Base-by-base conservation (phyloP, 2,113 vertebrate genomes). In the Gasterosteus nipponicus region DNA sequence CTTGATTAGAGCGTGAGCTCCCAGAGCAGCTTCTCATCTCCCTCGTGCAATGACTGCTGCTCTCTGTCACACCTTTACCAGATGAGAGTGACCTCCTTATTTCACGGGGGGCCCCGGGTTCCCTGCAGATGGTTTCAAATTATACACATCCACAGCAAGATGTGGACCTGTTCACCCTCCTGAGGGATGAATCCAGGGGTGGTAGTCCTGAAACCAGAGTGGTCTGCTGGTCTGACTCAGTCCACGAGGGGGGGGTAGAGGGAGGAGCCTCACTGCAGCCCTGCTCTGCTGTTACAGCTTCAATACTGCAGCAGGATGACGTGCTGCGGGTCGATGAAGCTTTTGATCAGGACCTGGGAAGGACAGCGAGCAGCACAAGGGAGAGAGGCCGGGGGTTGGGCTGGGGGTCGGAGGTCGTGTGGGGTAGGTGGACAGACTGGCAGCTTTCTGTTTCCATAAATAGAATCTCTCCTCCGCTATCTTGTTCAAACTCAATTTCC, bases 361-460 rank as follows among this genome's bases (percentile, higher is more conserved):
- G 75, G 42, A 61, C 10, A 78, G 4, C 53, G 26, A 38, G 29
- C 10, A 53, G n/a, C 1, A 12, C 10, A 3, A 47, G 57, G 68
- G 39, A 59, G 8, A 31, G 33, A 74, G 12, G 26, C 44, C 35
- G 15, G 8, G n/a, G 0, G 22, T 10, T 54, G 7, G 26, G 35
- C 35, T 38, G n/a, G 10, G 38, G 6, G 1, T 16, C 14, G 64
- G 8, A 33, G 29, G 11, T 18, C 59, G 10, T 1, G 2, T 14
- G 46, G 26, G 59, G 10, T 47, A 57, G 16, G 10, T n/a, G 22
- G 46, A 57, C 59, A 63, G 58, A 80, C 73, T 54, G 29, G 69
- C 66, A 69, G 64, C 57, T 54, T 56, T 80, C 16, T 3, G 19
- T 75, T 82, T 81, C 86, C 85, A 88, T 88, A 89, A 89, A 91